These are phyloP conservation scores for Tetramorium bicarinatum DNA, from an alignment of 2,888 invertebrate genomes.

Conservation along the genomic window DNA sequence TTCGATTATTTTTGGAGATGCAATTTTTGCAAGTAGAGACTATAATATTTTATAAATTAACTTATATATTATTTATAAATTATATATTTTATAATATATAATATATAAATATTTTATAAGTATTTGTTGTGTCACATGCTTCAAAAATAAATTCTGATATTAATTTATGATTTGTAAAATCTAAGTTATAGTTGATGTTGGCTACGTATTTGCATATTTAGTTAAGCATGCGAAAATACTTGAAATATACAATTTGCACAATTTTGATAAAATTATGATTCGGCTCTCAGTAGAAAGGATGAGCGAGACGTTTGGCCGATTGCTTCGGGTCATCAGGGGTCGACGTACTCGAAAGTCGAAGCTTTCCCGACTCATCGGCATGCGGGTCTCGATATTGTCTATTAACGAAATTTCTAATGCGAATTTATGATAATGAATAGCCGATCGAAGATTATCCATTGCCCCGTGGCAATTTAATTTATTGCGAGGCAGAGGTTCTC, in stretches of 20 bases:
- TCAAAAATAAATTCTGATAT: not conserved
- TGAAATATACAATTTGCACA: not conserved
- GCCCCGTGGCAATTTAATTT: conserved; percentile 36
- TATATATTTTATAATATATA: not conserved
- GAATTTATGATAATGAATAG: conserved; percentile 80
- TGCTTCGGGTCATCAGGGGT: conserved; percentile 74
- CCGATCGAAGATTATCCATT: conserved; percentile 43
- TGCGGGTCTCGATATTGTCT: conserved; percentile 79
- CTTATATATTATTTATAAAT: not conserved
- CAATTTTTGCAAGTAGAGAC: not conserved
- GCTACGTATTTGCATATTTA: not conserved
- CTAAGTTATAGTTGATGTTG: not conserved
- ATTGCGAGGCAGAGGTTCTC: conserved; percentile 64
- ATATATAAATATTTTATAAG: not conserved
- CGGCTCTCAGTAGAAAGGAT: conserved; percentile 57
- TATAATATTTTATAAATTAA: not conserved
- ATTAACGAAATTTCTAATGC: conserved; percentile 83
- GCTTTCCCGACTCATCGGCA: conserved; percentile 82
- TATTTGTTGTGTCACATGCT: not conserved
- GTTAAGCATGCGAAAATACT: not conserved
- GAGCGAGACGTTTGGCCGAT: conserved; percentile 57
- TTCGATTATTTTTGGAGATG: not conserved
- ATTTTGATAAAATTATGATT: conserved; percentile 45
- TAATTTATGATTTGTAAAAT: not conserved
- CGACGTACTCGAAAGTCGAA: conserved; percentile 85